These are phyloP conservation scores for Myotis brandtii DNA, from an alignment of 2,113 vertebrate species.

Conservation along the genomic window DNA sequence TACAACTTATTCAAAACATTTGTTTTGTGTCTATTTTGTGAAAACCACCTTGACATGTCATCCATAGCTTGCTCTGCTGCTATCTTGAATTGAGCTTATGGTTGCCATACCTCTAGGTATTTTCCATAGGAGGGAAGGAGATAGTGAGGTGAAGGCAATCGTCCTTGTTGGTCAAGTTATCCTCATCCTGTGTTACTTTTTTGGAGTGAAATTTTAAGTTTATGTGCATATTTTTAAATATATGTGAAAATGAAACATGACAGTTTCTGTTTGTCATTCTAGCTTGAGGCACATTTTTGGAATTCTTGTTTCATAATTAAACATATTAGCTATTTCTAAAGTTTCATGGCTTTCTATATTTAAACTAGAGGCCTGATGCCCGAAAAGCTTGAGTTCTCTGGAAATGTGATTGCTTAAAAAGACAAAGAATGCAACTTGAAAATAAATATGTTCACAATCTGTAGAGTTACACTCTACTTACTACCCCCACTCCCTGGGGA, in stretches of 20 bases:
- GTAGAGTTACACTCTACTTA: neutral
- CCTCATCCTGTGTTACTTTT: neutral
- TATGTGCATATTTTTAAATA: neutral
- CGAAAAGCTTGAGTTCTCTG: neutral
- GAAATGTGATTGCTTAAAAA: conserved; percentile 10
- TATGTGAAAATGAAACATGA: neutral
- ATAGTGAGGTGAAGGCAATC: neutral
- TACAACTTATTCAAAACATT: neutral
- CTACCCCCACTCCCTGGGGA: neutral
- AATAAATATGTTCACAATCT: conserved; percentile 78
- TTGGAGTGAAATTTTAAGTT: neutral
- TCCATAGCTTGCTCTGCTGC: neutral
- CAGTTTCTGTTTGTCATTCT: neutral
- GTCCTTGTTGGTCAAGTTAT: neutral
- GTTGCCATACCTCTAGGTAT: neutral
- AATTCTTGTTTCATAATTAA: neutral
- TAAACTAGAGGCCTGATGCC: neutral
- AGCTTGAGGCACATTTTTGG: neutral
- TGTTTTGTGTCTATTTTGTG: neutral
- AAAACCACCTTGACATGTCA: neutral
- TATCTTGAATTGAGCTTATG: neutral
- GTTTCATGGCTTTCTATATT: neutral
- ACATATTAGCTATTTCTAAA: neutral
- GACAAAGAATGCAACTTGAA: conserved; percentile 18
- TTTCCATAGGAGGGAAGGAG: neutral